Base-by-base conservation (phyloP, 2,797 vertebrate species). In the Lacerta agilis region DNA sequence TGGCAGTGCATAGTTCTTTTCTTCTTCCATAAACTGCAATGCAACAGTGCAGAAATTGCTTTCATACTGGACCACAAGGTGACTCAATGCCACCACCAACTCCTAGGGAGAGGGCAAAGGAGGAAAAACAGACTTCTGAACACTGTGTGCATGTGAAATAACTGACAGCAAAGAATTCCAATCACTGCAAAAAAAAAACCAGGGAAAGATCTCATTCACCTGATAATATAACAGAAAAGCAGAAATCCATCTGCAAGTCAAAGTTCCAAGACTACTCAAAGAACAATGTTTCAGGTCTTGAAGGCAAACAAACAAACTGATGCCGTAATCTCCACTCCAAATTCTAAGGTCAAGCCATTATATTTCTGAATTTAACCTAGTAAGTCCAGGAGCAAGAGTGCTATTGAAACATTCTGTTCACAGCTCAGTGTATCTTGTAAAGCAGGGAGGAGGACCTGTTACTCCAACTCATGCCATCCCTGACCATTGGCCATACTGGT, bases 31-130 rank as follows among this genome's bases (percentile, higher is more conserved):
- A 93, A 99, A 99, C 96, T 99, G 99, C 88, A 99, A 96, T 61
- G 99, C 99, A 10, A 99, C 99, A 0, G 99, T 99, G 90, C 99
- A 99, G 97, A 99, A 99, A 91, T 99, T 99, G 96, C 98, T 99
- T 94, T 99, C 99, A 0, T 99, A 99, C 86, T 99, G 99, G 75
- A 99, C 98, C 64, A 99, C 99, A 10, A 99, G 96, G 93, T 99
- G 98, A 97, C 98, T 99, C 87, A 99, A 96, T 6, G 99, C 99
- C 49, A 99, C 99, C 80, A 99, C 98, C 97, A 99, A 97, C 96
- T 99, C 99, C 99, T 99, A 93, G 0, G 36, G 76, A 61, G 83
- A 94, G 38, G 20, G 79, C 80, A 91, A 87, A 82, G 49, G 83
- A 78, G 27, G 36, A 43, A 76, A 67, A 90, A 4, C 2, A 1